phyloP scores from a whole-genome alignment of 35 echinoderm and acorn worm species.

The Stichopus chloronotus region DNA sequence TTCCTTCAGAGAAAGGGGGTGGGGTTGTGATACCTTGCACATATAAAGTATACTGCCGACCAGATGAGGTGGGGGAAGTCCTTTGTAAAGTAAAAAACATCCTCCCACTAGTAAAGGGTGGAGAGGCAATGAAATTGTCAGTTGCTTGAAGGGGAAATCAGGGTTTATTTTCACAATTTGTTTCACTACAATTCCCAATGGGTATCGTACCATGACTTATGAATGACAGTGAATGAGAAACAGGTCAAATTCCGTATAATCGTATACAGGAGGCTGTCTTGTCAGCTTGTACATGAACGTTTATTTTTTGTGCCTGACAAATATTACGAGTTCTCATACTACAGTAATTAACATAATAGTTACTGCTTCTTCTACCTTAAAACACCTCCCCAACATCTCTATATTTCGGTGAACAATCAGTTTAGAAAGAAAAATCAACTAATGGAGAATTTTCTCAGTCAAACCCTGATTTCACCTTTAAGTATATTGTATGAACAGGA shows the following conservation, averaged over 20 bases:
- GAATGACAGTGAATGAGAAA: neutral
- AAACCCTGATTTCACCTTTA: too few species aligned
- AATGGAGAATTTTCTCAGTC: too few species aligned
- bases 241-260: neutral
- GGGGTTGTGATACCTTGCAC: conserved; percentile 18
- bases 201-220: neutral
- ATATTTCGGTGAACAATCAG: too few species aligned
- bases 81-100: conserved; percentile 7
- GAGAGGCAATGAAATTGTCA: conserved; percentile 7
- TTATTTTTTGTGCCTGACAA: neutral
- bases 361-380: too few species aligned
- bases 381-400: too few species aligned
- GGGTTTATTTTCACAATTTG: neutral
- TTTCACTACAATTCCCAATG: neutral
- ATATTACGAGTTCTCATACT: neutral
- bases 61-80: conserved; percentile 7
- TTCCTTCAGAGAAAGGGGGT: conserved; percentile 22
- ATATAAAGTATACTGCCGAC: conserved; percentile 12
- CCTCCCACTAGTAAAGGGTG: neutral
- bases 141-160: neutral
- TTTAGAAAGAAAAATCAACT: too few species aligned
- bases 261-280: neutral
- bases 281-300: neutral
- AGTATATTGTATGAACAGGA: too few species aligned
- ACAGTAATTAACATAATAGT: too few species aligned